These are phyloP conservation scores for Karalla daura DNA, from an alignment of 2,797 vertebrate species.

Conservation along the genomic window DNA sequence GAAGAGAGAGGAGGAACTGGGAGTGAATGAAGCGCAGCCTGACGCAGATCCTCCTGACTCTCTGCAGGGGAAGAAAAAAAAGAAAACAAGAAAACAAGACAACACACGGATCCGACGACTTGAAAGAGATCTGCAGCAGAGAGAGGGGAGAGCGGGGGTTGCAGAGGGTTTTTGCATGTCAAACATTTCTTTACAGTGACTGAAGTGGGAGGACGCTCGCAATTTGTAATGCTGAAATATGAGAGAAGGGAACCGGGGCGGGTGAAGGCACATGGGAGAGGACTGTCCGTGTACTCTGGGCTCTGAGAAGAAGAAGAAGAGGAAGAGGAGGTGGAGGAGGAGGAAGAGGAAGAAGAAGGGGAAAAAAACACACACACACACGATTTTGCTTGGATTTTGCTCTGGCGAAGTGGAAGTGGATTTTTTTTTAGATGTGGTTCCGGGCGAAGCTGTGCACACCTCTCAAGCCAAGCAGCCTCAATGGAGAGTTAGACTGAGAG, in stretches of 20 bases:
- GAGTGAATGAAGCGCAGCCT: slow-evolving; percentile 60
- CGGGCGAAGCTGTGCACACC: slow-evolving; percentile 59
- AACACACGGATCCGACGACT: slow-evolving; percentile 35
- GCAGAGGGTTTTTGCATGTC: slow-evolving; percentile 39
- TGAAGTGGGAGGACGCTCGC: slow-evolving; percentile 78
- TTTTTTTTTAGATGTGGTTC: slow-evolving; percentile 61
- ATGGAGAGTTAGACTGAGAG: slow-evolving; percentile 68
- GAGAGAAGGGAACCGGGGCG: slow-evolving; percentile 83
- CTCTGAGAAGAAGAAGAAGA: slow-evolving; percentile 47
- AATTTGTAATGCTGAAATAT: slow-evolving; percentile 84
- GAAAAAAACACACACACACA: slow-evolving; percentile 32
- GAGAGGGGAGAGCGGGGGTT: slow-evolving; percentile 5
- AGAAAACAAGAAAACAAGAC: no score
- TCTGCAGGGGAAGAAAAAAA: slow-evolving; percentile 32
- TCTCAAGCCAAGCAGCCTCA: slow-evolving; percentile 30
- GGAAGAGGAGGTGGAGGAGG: slow-evolving; percentile 20
- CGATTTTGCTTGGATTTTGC: slow-evolving; percentile 60
- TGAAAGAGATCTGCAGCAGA: slow-evolving; percentile 49
- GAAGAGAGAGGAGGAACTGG: slow-evolving; percentile 33
- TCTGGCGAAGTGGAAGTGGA: slow-evolving; percentile 73
- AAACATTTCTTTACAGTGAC: slow-evolving; percentile 49
- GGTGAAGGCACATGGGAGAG: slow-evolving; percentile 83
- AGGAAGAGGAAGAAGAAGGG: slow-evolving; percentile 34
- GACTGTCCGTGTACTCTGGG: slow-evolving; percentile 72
- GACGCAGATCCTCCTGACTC: slow-evolving; percentile 50